phyloP scores from a whole-genome alignment of 2,888 invertebrate genomes.

The Ormyrus rosae region DNA sequence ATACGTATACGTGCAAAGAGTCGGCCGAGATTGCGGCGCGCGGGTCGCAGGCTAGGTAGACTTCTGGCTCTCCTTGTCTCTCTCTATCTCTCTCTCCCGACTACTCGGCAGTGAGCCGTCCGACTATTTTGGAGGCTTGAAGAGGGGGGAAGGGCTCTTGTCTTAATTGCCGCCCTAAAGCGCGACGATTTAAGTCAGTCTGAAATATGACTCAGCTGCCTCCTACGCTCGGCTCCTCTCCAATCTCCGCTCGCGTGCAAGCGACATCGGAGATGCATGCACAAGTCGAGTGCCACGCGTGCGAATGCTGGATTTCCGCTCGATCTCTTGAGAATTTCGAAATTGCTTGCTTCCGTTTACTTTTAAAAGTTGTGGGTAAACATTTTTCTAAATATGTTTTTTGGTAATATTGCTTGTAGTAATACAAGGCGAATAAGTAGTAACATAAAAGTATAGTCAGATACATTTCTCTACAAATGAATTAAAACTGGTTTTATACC shows the following conservation, averaged over 20 bases:
- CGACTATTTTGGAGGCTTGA: conserved; percentile 11
- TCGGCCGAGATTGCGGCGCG: conserved; percentile 1
- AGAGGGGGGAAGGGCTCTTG: conserved; percentile 18
- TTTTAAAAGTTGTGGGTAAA: background rate
- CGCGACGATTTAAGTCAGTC: conserved; percentile 61
- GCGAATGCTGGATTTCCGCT: no score
- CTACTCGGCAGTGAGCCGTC: conserved; percentile 5
- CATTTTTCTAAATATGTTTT: background rate
- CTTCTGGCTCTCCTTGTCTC: background rate
- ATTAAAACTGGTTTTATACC: no score
- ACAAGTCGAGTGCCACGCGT: background rate
- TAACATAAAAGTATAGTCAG: no score
- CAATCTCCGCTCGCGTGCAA: conserved; percentile 15
- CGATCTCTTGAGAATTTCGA: no score
- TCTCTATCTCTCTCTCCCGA: background rate
- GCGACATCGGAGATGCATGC: background rate
- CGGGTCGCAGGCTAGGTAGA: background rate
- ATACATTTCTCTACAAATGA: no score
- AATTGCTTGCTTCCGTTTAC: no score
- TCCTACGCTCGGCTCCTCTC: background rate
- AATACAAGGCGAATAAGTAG: no score
- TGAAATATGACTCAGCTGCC: conserved; percentile 57
- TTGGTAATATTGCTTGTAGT: no score
- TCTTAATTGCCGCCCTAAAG: conserved; percentile 60
- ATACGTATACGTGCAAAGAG: background rate